Conservation (phyloP, 2,797 vertebrate species). For the Enteromius anoplus region DNA sequence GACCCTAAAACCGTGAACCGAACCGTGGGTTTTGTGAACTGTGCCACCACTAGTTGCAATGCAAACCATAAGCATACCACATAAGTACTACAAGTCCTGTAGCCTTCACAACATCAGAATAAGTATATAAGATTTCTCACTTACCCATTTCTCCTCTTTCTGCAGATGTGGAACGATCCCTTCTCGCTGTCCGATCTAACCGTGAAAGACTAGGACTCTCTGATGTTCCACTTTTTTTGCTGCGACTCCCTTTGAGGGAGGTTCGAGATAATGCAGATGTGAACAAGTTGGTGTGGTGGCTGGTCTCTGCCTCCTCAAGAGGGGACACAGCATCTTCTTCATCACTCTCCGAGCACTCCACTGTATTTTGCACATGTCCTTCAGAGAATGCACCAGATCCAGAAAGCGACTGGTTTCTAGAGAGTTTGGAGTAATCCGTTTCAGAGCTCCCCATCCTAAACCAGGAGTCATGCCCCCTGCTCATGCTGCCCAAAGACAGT, state of each 20-base stretch:
- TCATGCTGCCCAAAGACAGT: conserved; percentile 72
- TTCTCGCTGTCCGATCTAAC: conserved; percentile 84
- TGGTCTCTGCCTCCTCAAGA: conserved; percentile 69
- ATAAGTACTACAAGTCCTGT: background rate
- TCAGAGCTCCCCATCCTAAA: conserved; percentile 77
- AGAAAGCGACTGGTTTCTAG: conserved; percentile 70
- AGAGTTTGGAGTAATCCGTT: conserved; percentile 77
- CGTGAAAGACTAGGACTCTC: conserved; percentile 78
- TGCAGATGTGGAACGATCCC: conserved; percentile 81
- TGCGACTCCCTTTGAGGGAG: conserved; percentile 77
- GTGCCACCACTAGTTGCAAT: background rate
- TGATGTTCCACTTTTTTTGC: conserved; percentile 75
- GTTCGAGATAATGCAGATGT: conserved; percentile 90
- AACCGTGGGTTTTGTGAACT: too few relatives aligned
- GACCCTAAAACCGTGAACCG: too few relatives aligned
- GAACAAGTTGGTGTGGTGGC: conserved; percentile 92
- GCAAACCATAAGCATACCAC: background rate
- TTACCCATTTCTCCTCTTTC: conserved; percentile 88
- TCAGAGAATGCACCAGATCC: conserved; percentile 75
- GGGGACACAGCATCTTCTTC: conserved; percentile 77
- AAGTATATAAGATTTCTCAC: conserved; percentile 35
- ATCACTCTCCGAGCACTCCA: conserved; percentile 80
- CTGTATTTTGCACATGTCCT: conserved; percentile 68
- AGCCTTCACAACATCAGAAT: background rate
- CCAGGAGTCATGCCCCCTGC: conserved; percentile 78